Evolutionary conservation across 2,888 invertebrate species (phyloP).

Genomic region (Microplitis deprimator): DNA sequence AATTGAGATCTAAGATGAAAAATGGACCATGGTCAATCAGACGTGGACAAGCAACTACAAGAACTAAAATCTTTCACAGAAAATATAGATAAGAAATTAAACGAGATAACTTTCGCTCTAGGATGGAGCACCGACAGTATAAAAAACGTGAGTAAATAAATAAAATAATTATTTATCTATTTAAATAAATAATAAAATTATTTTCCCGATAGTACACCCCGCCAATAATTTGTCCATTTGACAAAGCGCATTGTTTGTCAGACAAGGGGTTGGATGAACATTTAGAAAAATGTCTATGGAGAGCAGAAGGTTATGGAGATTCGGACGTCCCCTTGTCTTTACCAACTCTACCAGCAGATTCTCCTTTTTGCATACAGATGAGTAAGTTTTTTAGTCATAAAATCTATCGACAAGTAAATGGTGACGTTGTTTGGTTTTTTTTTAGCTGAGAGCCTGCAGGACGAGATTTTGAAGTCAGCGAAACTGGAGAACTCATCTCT

Average conservation of each 20-base stretch:
- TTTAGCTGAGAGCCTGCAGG: constrained; percentile 72
- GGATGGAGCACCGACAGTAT: constrained; percentile 56
- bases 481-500: constrained; percentile 58
- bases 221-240: constrained; percentile 70
- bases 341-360: constrained; percentile 58
- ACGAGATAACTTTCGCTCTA: constrained; percentile 48
- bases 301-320: constrained; percentile 71
- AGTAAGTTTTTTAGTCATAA: constrained; percentile 57
- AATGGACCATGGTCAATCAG: constrained; percentile 3
- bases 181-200: not conserved
- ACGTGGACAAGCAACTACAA: constrained; percentile 50
- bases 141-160: constrained; percentile 50
- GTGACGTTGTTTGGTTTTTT: constrained; percentile 18
- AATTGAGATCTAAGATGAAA: not conserved
- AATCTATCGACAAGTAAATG: constrained; percentile 16
- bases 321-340: constrained; percentile 72
- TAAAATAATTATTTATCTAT: constrained; percentile 12
- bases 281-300: constrained; percentile 71
- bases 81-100: constrained; percentile 49
- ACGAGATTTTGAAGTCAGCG: constrained; percentile 61
- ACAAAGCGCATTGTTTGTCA: constrained; percentile 71
- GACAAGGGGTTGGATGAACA: constrained; percentile 69
- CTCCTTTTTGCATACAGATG: constrained; percentile 64
- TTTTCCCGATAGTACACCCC: constrained; percentile 52
- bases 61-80: constrained; percentile 53